A percentile compares a stretch with the other conserved stretches of the same genome.
phyloP scores from a whole-genome alignment of 2,797 vertebrate genomes.

The Decapterus maruadsi region DNA sequence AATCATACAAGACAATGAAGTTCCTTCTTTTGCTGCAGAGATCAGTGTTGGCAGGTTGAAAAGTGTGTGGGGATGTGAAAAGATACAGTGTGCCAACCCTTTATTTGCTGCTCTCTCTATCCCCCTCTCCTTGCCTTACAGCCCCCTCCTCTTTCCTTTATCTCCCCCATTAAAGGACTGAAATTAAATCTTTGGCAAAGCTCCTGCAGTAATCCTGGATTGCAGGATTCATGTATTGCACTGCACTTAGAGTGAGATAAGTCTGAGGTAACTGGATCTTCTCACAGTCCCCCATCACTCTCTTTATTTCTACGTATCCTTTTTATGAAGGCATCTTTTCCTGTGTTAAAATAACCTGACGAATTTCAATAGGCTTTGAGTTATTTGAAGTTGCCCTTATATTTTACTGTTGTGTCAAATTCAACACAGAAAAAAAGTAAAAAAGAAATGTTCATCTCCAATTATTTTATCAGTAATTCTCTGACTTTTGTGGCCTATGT shows the following conservation, averaged over 20 bases:
- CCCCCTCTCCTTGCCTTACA: neutral
- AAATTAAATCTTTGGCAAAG: conserved; percentile 51
- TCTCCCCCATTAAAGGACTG: conserved; percentile 43
- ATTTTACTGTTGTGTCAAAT: neutral
- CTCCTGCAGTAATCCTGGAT: conserved; percentile 54
- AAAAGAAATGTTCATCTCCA: neutral
- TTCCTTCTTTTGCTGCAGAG: conserved; percentile 30
- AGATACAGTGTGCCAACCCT: conserved; percentile 4
- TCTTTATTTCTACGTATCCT: too few relatives aligned
- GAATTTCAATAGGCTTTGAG: neutral
- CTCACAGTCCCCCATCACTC: neutral
- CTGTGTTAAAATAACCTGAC: conserved; percentile 16
- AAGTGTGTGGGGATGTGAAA: conserved; percentile 25
- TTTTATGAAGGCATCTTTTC: conserved; percentile 10
- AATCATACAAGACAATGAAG: conserved; percentile 9
- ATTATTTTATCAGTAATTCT: neutral
- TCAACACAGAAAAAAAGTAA: neutral
- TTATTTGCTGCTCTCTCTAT: neutral
- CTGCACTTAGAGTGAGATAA: conserved; percentile 28
- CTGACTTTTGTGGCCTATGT: neutral
- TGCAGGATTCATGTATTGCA: conserved; percentile 16
- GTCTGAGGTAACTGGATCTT: conserved; percentile 26
- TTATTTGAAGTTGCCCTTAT: neutral
- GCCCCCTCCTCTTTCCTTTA: neutral
- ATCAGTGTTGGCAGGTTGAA: conserved; percentile 32